phyloP scores from a whole-genome alignment of 2,797 vertebrate genomes.

The Peromyscus eremicus region DNA sequence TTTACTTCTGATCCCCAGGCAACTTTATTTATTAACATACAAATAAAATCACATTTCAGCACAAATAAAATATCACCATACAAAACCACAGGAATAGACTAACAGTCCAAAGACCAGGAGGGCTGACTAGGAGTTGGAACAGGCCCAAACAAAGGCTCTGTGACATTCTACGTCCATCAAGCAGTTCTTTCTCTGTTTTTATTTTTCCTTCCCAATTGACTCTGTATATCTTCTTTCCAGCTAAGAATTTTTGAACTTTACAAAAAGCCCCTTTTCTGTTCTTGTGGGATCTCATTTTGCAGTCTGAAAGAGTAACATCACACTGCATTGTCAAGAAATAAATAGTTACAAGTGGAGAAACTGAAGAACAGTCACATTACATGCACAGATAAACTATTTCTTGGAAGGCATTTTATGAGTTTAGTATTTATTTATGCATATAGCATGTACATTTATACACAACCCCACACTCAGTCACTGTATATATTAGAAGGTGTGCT shows the following conservation, averaged over 20 bases:
- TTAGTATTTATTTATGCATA: not conserved
- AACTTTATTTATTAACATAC: no score
- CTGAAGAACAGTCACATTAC: not conserved
- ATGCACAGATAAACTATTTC: not conserved
- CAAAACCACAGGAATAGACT: not conserved
- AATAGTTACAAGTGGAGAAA: not conserved
- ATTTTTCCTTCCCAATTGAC: not conserved
- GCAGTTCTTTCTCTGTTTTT: not conserved
- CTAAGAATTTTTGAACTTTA: not conserved
- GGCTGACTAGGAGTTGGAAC: rapidly evolving
- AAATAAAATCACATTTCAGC: no score
- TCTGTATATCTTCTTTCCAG: not conserved
- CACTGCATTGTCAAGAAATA: not conserved
- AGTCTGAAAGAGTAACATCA: not conserved
- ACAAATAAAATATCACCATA: no score
- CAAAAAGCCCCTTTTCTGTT: not conserved
- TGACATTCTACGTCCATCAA: not conserved
- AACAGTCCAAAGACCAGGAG: not conserved
- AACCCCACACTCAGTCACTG: not conserved
- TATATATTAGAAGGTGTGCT: not conserved
- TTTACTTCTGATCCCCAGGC: no score
- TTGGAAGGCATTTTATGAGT: not conserved
- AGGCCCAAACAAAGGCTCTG: not conserved
- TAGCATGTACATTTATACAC: not conserved
- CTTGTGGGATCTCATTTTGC: not conserved